Evolutionary conservation across 2,888 invertebrate genomes (phyloP).

Genomic region (Tetheella fluctuosa): DNA sequence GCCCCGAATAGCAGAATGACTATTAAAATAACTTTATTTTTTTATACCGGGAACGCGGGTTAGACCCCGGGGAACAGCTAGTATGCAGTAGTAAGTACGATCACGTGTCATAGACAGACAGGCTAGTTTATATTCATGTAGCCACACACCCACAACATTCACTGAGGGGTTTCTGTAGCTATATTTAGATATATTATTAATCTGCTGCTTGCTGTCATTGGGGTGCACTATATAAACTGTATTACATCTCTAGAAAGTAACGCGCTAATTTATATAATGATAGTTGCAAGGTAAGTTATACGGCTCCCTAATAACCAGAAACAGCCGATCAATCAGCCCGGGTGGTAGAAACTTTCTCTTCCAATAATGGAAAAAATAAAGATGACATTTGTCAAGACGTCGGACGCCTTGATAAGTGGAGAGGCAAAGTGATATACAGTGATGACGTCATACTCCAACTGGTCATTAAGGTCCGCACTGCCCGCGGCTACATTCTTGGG

Average conservation of each 20-base stretch:
- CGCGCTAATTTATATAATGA: too few species aligned
- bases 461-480: slow-evolving; percentile 3
- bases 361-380: slow-evolving; percentile 8
- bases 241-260: background rate
- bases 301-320: background rate
- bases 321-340: background rate
- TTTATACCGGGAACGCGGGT: too few species aligned
- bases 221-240: background rate
- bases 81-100: too few species aligned
- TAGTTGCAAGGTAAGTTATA: too few species aligned
- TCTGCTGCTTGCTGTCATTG: background rate
- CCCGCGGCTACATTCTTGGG: slow-evolving; percentile 5
- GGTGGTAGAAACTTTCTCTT: background rate
- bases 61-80: too few species aligned
- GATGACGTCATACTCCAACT: slow-evolving; percentile 1
- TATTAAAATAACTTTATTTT: too few species aligned
- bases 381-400: slow-evolving; percentile 8
- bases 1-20: too few species aligned
- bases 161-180: background rate
- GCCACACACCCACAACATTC: background rate
- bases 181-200: background rate
- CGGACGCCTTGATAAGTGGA: background rate
- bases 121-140: background rate
- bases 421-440: background rate
- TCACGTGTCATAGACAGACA: background rate